phyloP scores from a whole-genome alignment of 2,797 vertebrate species.

The Gobio occitaniae region DNA sequence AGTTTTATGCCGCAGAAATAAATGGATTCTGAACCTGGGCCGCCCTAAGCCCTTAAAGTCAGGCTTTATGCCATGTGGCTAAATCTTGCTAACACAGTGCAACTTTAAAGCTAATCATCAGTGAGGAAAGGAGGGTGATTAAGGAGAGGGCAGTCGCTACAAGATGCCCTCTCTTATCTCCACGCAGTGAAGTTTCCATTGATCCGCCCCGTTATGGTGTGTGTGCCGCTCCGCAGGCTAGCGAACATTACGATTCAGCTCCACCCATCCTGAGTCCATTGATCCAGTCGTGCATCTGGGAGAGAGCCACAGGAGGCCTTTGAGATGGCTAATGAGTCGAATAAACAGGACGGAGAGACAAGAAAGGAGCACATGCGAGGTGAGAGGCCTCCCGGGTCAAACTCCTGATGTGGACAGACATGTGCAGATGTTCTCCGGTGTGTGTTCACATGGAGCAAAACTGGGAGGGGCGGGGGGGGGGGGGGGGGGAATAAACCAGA shows the following conservation, averaged over 20 bases:
- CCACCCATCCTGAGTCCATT: conserved; percentile 53
- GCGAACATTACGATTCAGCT: conserved; percentile 61
- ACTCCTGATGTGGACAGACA: conserved; percentile 4
- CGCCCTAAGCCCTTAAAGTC: conserved; percentile 41
- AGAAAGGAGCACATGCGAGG: conserved; percentile 4
- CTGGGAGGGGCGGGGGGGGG: too few relatives aligned
- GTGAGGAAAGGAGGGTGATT: conserved; percentile 59
- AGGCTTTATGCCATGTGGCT: conserved; percentile 32
- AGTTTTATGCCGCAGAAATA: conserved; percentile 36
- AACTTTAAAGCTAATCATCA: conserved; percentile 55
- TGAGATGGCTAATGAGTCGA: conserved; percentile 59
- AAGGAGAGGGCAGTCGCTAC: conserved; percentile 55
- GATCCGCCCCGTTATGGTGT: conserved; percentile 51
- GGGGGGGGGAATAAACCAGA: background rate
- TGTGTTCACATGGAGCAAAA: background rate
- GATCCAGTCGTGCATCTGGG: conserved; percentile 52
- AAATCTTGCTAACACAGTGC: conserved; percentile 41
- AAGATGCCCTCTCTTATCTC: conserved; percentile 62
- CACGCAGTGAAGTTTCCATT: conserved; percentile 50
- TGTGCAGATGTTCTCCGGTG: background rate
- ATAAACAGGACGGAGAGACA: conserved; percentile 53
- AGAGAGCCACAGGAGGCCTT: conserved; percentile 41
- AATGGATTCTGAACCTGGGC: conserved; percentile 29
- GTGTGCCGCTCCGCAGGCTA: conserved; percentile 47
- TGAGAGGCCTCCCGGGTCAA: conserved; percentile 38